Base-by-base conservation (phyloP, 2,888 invertebrate species). In the Pristionchus entomophagus region DNA sequence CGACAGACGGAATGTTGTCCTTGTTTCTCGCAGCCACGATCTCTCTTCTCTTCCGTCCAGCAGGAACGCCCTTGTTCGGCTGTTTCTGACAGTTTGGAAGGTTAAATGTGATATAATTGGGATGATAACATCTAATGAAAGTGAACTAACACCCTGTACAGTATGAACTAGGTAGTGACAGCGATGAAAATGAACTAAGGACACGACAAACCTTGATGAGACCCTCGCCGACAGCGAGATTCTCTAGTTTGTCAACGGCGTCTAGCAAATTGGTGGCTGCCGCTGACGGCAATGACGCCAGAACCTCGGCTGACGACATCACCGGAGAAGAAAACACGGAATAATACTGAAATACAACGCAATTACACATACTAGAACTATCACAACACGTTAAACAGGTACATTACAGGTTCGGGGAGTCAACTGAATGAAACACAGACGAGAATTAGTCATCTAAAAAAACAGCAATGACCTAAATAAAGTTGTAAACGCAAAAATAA, bases 171-270 rank as follows among this genome's bases (percentile, higher is more conserved):
- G 14, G 29, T 26, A 29, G 3, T 26, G n/a, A 38, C 38, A 0
- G 41, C 35, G n/a, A 29, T 49, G n/a, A 78, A 49, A 0, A 73
- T 41, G 73, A 41, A 73, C n/a, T n/a, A 6, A 41, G 19, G 10
- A 22, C 35, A 22, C 22, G 14, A 6, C 59, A 1, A 29, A 84
- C 83, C 83, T 62, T 84, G 65, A 84, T 65, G 17, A 84, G 4
- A 10, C 83, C 83, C 38, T 84, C 83, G 49, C 49, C n/a, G 10
- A 84, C 19, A 29, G 83, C 83, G n/a, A 84, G 62, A 35, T 65
- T 53, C 65, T 84, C 83, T 12, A 84, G 49, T 45, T 65, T 62
- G 12, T 84, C 83, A 19, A 84, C 65, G 12, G 65, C 41, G 22
- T 84, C 65, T 17, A 65, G 2, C 26, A 84, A n/a, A 49, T 62